These are phyloP conservation scores for Nixonia krombeini DNA, from an alignment of 1,140 invertebrate species.

Conservation along the genomic window DNA sequence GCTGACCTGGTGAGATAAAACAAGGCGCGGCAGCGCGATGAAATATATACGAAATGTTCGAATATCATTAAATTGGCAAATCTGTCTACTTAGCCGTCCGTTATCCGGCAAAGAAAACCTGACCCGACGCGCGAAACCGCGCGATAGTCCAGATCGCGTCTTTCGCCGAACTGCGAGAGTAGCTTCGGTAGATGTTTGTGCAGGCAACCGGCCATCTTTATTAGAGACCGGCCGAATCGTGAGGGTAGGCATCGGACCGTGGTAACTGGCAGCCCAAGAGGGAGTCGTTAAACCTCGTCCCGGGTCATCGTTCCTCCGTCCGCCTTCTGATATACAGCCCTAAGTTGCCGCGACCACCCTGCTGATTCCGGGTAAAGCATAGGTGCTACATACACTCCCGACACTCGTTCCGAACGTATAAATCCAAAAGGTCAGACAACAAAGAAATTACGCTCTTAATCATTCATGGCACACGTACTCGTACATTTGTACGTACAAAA, in stretches of 20 bases:
- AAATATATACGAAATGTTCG: constrained; percentile 3
- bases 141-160: constrained; percentile 10
- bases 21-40: neutral
- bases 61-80: constrained; percentile 2
- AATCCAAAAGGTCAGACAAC: constrained; percentile 41
- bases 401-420: constrained; percentile 26
- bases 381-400: constrained; percentile 9
- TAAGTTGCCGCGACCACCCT: constrained; percentile 53
- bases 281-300: constrained; percentile 69
- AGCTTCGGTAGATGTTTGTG: constrained; percentile 50
- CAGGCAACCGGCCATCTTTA: constrained; percentile 64
- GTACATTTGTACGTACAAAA: neutral
- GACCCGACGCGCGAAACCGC: no score
- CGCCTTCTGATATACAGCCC: constrained; percentile 64
- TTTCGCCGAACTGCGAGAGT: constrained; percentile 53
- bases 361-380: constrained; percentile 55
- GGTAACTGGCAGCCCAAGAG: constrained; percentile 69
- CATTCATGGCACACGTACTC: constrained; percentile 14
- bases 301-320: constrained; percentile 49
- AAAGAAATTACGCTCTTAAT: constrained; percentile 35
- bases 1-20: constrained; percentile 7
- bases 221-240: constrained; percentile 65
- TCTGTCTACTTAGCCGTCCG: constrained; percentile 6
- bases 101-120: constrained; percentile 3
- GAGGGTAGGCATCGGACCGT: constrained; percentile 71